phyloP scores from a whole-genome alignment of 2,797 vertebrate genomes.

The Brachymystax lenok region DNA sequence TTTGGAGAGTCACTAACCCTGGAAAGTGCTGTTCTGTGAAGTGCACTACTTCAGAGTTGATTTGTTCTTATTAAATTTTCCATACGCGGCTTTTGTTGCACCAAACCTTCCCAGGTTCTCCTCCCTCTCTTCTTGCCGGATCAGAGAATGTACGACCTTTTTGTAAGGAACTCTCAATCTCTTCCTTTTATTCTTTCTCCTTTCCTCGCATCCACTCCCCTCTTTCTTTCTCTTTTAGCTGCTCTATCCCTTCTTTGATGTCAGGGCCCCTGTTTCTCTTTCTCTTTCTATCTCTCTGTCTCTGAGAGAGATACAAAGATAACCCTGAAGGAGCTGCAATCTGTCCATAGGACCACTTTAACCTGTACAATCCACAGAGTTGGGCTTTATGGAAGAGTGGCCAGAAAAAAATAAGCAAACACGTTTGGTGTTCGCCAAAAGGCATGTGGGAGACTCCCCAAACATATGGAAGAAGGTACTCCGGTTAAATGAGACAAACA shows the following conservation, averaged over 20 bases:
- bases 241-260: too few relatives aligned
- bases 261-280: neutral
- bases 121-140: constrained; percentile 66
- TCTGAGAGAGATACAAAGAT: too few relatives aligned
- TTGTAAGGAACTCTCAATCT: constrained; percentile 69
- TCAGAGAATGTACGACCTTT: constrained; percentile 74
- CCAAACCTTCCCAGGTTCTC: constrained; percentile 62
- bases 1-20: constrained; percentile 8
- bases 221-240: neutral
- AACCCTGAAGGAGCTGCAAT: too few relatives aligned
- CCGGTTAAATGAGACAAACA: too few relatives aligned
- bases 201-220: constrained; percentile 12
- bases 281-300: neutral
- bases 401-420: too few relatives aligned
- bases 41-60: constrained; percentile 18
- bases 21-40: constrained; percentile 5
- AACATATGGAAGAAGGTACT: too few relatives aligned
- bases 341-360: too few relatives aligned
- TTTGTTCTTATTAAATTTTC: constrained; percentile 27
- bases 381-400: too few relatives aligned
- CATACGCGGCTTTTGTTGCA: constrained; percentile 57
- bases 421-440: too few relatives aligned
- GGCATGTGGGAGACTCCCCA: too few relatives aligned
- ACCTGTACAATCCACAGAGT: too few relatives aligned
- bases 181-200: constrained; percentile 22